Evolutionary conservation across 2,888 invertebrate genomes (phyloP).

Genomic region (Brenthis daphne): DNA sequence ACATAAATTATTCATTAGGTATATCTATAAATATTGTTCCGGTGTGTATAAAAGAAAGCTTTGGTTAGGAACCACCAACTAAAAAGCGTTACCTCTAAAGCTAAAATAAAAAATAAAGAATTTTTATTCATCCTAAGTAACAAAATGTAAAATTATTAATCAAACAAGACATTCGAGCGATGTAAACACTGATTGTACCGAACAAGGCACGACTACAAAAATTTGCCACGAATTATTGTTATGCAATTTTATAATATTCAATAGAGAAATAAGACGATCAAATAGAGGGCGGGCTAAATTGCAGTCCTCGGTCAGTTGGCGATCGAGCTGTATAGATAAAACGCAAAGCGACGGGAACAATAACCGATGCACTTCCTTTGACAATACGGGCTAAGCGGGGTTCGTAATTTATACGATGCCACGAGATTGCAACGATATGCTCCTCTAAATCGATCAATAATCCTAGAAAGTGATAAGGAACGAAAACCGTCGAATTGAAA

Average conservation of each 20-base stretch:
- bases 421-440: conserved; percentile 68
- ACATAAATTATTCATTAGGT: no score
- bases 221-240: conserved; percentile 44
- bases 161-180: conserved; percentile 22
- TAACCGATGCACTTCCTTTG: conserved; percentile 79
- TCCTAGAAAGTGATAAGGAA: conserved; percentile 67
- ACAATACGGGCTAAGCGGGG: conserved; percentile 56
- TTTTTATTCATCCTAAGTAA: not conserved
- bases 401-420: conserved; percentile 64
- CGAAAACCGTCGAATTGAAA: conserved; percentile 68
- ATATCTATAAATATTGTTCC: no score
- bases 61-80: no score
- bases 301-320: conserved; percentile 57
- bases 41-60: no score
- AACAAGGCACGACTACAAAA: conserved; percentile 34
- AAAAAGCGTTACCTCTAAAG: no score
- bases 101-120: no score
- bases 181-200: conserved; percentile 30
- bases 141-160: conserved; percentile 20
- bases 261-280: conserved; percentile 66
- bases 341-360: conserved; percentile 71
- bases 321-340: conserved; percentile 66
- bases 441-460: conserved; percentile 73
- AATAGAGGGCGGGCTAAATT: conserved; percentile 69
- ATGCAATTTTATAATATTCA: conserved; percentile 52